Evolutionary conservation across 37 sponge, comb jelly and placozoan genomes (phyloP).

Genomic region (Ianthella basta): DNA sequence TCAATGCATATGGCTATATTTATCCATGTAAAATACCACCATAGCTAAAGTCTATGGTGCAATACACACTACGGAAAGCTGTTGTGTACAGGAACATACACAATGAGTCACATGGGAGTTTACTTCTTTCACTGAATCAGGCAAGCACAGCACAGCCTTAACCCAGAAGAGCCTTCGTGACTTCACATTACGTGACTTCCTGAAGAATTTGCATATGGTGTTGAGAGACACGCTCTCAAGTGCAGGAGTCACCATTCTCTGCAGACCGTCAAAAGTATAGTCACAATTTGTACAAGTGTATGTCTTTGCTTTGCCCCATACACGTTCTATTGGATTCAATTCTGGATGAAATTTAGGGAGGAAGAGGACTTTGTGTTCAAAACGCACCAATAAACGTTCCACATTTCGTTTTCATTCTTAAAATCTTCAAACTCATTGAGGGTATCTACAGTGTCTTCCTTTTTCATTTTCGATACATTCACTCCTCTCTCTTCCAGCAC

Average conservation of each 20-base stretch:
- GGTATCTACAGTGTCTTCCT: neutral
- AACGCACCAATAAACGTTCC: neutral
- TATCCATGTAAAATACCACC: too few relatives aligned
- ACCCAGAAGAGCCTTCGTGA: too few relatives aligned
- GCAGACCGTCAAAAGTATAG: neutral
- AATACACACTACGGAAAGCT: too few relatives aligned
- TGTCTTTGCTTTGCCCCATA: neutral
- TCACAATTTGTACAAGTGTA: neutral
- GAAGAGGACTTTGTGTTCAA: neutral
- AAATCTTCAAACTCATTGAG: neutral
- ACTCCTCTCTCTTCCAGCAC: neutral
- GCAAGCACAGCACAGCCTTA: too few relatives aligned
- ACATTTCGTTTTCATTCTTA: constrained; percentile 11
- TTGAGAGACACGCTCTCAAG: neutral
- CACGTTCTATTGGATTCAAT: neutral
- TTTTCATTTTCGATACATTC: neutral
- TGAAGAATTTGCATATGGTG: neutral
- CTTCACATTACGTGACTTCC: neutral
- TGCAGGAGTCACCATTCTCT: neutral
- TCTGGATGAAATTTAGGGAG: neutral
- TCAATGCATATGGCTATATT: too few relatives aligned
- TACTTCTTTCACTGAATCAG: too few relatives aligned
- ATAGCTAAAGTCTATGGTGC: too few relatives aligned
- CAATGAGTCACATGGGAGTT: too few relatives aligned
- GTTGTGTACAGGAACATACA: too few relatives aligned